Evolutionary conservation across 1,140 invertebrate species (phyloP).

Genomic region (Drosophila micromelanica): DNA sequence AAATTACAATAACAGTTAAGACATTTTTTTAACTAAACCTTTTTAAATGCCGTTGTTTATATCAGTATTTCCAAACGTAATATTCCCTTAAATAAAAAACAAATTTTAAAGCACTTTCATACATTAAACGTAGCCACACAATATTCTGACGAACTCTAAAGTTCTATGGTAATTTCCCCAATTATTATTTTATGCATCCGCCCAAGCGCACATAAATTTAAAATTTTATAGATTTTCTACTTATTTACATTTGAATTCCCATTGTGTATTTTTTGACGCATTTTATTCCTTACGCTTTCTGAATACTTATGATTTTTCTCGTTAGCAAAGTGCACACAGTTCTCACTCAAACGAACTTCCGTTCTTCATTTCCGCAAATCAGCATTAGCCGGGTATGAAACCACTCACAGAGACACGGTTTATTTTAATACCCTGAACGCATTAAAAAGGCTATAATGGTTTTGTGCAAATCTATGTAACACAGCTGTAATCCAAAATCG

Average conservation of each 20-base stretch:
- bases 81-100: too few relatives aligned
- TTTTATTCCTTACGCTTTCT: neutral
- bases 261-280: neutral
- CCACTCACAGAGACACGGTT: slow-evolving; percentile 17
- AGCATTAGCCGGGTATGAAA: neutral
- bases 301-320: slow-evolving; percentile 5
- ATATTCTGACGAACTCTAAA: neutral
- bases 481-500: too few relatives aligned
- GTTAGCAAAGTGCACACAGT: slow-evolving; percentile 8
- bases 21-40: too few relatives aligned
- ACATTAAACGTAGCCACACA: neutral
- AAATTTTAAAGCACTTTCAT: neutral
- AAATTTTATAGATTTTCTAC: neutral
- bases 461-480: too few relatives aligned
- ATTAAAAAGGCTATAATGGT: too few relatives aligned
- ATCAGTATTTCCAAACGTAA: too few relatives aligned
- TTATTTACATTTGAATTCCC: neutral
- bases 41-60: too few relatives aligned
- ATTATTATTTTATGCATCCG: slow-evolving; percentile 1
- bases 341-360: slow-evolving; percentile 20
- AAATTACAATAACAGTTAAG: too few relatives aligned
- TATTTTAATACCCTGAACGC: slow-evolving; percentile 1
- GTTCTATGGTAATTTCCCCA: neutral
- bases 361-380: slow-evolving; percentile 8
- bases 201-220: neutral